Percentiles rank a stretch among this genome's conserved stretches.
Evolutionary conservation across 2,113 vertebrate species (phyloP).

Genomic region (Catharus bicknelli): DNA sequence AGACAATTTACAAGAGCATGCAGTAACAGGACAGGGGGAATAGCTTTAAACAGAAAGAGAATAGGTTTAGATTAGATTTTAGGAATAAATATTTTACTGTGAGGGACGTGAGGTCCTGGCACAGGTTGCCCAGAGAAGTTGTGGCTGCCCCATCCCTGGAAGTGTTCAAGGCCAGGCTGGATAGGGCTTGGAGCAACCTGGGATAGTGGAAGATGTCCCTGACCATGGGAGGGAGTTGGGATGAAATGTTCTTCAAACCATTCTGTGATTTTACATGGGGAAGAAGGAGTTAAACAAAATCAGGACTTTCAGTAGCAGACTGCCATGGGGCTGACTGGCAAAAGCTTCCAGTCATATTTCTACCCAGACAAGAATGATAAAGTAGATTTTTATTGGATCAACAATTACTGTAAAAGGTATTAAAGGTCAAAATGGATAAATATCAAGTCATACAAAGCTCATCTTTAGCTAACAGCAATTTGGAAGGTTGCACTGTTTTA

Average conservation of each 20-base stretch:
- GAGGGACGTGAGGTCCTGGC: not conserved
- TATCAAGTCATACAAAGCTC: conserved; percentile 52
- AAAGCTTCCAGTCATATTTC: conserved; percentile 12
- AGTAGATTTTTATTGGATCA: conserved; percentile 50
- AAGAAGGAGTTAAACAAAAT: not conserved
- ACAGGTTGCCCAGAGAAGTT: not conserved
- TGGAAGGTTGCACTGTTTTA: conserved; percentile 16
- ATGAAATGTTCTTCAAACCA: not conserved
- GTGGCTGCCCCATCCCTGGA: not conserved
- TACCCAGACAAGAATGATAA: conserved; percentile 18
- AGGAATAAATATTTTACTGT: not conserved
- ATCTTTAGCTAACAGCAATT: conserved; percentile 30
- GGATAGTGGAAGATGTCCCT: not conserved
- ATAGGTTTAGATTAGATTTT: not conserved
- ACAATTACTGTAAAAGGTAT: conserved; percentile 53
- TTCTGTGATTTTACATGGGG: not conserved
- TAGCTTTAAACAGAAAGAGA: not conserved
- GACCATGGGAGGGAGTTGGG: not conserved
- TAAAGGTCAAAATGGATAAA: conserved; percentile 66
- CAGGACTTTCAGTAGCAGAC: not conserved
- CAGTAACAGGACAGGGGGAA: not conserved
- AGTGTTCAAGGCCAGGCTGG: not conserved
- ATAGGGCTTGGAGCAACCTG: not conserved
- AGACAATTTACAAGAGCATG: not conserved
- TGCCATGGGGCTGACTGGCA: not conserved